Evolutionary conservation across 2,113 vertebrate species (phyloP).

Genomic region (Spea multiplicata): DNA sequence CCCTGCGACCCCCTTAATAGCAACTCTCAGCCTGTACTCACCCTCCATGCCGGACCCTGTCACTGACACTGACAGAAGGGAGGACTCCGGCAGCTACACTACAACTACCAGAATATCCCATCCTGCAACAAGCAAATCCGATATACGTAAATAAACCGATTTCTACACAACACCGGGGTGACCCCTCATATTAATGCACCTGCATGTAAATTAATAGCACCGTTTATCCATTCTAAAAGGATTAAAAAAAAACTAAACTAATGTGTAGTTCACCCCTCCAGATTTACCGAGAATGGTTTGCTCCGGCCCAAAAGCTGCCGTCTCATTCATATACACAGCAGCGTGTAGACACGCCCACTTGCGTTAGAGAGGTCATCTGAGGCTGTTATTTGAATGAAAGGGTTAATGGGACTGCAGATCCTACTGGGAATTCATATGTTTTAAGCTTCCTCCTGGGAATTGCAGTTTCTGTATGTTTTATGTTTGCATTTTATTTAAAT

Average conservation of each 20-base stretch:
- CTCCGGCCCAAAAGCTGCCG: background rate
- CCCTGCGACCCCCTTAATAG: background rate
- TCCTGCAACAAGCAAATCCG: background rate
- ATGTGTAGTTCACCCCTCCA: background rate
- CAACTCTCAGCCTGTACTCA: constrained; percentile 2
- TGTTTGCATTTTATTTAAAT: too few species aligned
- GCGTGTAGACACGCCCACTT: background rate
- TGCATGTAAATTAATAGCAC: too few species aligned
- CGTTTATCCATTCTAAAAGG: too few species aligned
- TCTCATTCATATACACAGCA: background rate
- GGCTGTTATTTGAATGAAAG: too few species aligned
- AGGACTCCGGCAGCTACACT: background rate
- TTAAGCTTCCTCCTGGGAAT: too few species aligned
- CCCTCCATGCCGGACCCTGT: constrained; percentile 19
- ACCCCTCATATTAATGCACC: too few species aligned
- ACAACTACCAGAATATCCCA: background rate
- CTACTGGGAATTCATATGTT: too few species aligned
- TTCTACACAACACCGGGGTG: background rate
- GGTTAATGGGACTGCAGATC: too few species aligned
- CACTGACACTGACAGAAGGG: background rate
- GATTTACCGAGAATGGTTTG: constrained; percentile 5
- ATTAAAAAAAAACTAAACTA: too few species aligned
- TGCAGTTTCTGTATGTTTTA: too few species aligned
- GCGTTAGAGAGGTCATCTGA: background rate
- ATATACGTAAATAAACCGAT: too few species aligned